Base-by-base conservation (phyloP, 2,113 vertebrate species). In the Callithrix jacchus region DNA sequence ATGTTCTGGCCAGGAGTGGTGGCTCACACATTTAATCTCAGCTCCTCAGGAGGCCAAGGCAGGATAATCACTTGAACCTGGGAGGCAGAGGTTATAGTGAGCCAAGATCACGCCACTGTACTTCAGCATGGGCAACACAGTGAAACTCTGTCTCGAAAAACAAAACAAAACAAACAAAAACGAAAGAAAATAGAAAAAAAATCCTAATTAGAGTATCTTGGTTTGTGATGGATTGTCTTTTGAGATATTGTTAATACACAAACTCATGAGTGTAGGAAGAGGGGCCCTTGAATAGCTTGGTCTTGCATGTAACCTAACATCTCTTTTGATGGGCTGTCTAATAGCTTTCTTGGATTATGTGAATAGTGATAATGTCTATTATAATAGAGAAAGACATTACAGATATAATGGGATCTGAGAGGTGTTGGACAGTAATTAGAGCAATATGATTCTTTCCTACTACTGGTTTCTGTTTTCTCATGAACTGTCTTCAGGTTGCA, bases 231-330 rank as follows among this genome's bases (percentile, higher is more conserved):
- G 14, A 11, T 73, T 35, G 42, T 37, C 2, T 74, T 81, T 73
- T 52, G 25, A 42, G 20, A 1, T n/a, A 23, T 52, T 1, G 79
- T 95, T 40, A 83, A 32, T 45, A 47, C 5, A 32, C 4, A 80
- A 23, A 68, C 45, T 56, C n/a, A 64, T 12, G 7, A 20, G 8
- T 47, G 8, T 30, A 71, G 21, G 42, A 83, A 42, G 23, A 66
- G 7, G 23, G 9, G 1, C 11, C 3, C 3, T 4, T 45, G 35
- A 74, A 7, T 74, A 2, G 30, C 2, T 74, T 13, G 23, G 2
- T 47, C 9, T 89, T n/a, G 23, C 18, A 32, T 37, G 32, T 21
- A 32, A 37, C n/a, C 21, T 45, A 21, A 52, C 10, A 49, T 58
- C 13, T 89, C 82, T 45, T 47, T 10, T 42, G 13, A 47, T 74